Evolutionary conservation across 2,113 vertebrate genomes (phyloP), one percentile per base, ranked within the genome.

Genomic region (Chionodraco myersi): DNA sequence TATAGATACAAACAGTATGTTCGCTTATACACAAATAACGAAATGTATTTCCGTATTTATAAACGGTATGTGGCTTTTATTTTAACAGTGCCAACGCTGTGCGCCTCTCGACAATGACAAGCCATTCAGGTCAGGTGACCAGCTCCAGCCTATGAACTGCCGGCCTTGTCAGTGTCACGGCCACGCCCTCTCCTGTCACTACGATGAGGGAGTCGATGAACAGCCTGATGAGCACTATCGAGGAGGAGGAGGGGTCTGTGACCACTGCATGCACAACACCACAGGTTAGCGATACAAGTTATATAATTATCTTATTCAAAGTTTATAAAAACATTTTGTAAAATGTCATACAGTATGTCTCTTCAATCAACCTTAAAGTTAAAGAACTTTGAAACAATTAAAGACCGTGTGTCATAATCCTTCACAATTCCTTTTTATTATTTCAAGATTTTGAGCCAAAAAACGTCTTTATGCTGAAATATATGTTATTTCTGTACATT

Each of bases 91-190:
- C 26, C 93, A 96, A n/a, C 94, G 4, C 16, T 99, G 97, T 80
- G 85, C 91, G 34, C 94, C 95, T 0, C 94, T 99, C 61, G 96
- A 96, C 91, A 97, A 96, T 0, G 96, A 97, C 92, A 99, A 99
- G 86, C 95, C 96, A 21, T 99, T 98, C 89, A 94, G 59, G 79
- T 91, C 92, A 72, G 96, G 97, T 76, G 95, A 97, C 85, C 96
- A 96, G 71, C 90, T 93, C 41, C 94, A 95, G 8, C 94, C 95
- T 12, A 96, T 97, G 84, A 95, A 92, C 68, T 98, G 97, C 88
- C 96, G 95, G 63, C 94, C 94, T 23, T 98, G 97, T 86, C 94
- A 94, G 15, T 98, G 97, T 86, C 86, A 97, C 0, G 74, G 93
- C 78, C 97, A 98, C 34, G 90, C 97, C 56, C 54, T 78, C 48